A percentile compares a stretch with the other conserved stretches of the same genome.
phyloP scores from a whole-genome alignment of 2,113 vertebrate species.

The Salminus brasiliensis region DNA sequence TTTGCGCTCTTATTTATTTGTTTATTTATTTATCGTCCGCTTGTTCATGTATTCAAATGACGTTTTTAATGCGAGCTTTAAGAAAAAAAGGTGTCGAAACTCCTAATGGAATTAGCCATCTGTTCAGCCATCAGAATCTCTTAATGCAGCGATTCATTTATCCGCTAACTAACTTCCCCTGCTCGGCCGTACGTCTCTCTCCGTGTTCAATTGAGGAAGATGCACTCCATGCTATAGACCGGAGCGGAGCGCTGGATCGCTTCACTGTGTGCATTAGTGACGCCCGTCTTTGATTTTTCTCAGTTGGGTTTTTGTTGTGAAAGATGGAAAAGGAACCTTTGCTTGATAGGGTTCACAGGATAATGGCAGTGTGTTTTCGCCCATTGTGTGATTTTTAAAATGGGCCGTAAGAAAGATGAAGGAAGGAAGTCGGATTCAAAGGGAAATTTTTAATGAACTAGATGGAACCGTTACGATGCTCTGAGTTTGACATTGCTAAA shows the following conservation, averaged over 20 bases:
- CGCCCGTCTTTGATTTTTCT: constrained; percentile 12
- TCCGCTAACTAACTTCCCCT: constrained; percentile 20
- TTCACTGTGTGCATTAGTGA: constrained; percentile 33
- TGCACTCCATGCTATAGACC: not conserved
- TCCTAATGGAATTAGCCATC: constrained; percentile 57
- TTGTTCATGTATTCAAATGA: constrained; percentile 44
- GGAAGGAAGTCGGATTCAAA: not conserved
- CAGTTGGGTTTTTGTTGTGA: constrained; percentile 29
- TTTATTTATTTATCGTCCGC: constrained; percentile 30
- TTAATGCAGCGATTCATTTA: constrained; percentile 53
- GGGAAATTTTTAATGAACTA: not conserved
- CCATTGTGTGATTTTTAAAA: constrained; percentile 13
- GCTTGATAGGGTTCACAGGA: constrained; percentile 17
- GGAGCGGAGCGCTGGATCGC: not conserved
- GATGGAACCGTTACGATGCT: not conserved
- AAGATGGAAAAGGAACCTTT: constrained; percentile 19
- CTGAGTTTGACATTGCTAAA: not conserved
- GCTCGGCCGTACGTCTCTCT: not conserved
- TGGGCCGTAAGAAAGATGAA: constrained; percentile 10
- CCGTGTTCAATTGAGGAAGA: not conserved
- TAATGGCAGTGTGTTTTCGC: not conserved
- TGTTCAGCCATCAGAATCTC: constrained; percentile 49
- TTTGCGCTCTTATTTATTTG: constrained; percentile 58
- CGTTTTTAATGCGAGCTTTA: constrained; percentile 38
- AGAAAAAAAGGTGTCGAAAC: constrained; percentile 49